Evolutionary conservation across 2,113 vertebrate genomes (phyloP).

Genomic region (Hemicordylus capensis): DNA sequence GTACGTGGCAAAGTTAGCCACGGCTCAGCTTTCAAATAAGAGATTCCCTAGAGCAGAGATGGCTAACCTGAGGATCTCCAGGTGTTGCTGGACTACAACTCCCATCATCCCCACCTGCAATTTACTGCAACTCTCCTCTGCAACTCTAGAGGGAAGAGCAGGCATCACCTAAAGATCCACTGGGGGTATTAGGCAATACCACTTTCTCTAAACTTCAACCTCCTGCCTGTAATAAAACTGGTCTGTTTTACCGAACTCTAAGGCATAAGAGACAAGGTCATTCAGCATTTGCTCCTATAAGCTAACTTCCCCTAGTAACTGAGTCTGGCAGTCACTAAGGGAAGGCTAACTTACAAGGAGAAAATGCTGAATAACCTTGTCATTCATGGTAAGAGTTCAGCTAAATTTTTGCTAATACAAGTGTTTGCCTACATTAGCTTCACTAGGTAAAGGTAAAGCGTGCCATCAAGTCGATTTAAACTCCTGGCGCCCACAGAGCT

Average conservation of each 20-base stretch:
- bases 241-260: not conserved
- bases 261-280: not conserved
- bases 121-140: too few relatives aligned
- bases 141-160: too few relatives aligned
- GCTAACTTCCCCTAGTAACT: not conserved
- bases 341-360: too few relatives aligned
- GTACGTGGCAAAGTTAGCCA: not conserved
- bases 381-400: not conserved
- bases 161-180: not conserved
- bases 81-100: too few relatives aligned
- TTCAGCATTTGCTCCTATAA: not conserved
- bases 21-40: not conserved
- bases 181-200: too few relatives aligned
- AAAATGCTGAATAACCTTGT: too few relatives aligned
- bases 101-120: too few relatives aligned
- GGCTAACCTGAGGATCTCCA: too few relatives aligned
- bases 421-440: not conserved
- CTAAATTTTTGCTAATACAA: not conserved
- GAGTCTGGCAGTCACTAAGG: not conserved
- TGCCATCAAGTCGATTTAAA: too few relatives aligned
- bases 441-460: too few relatives aligned
- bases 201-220: not conserved
- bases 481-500: too few relatives aligned
- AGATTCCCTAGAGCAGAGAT: not conserved
- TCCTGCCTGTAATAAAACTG: not conserved